Conservation (phyloP, 2,113 vertebrate genomes). For the Neotoma lepida region DNA sequence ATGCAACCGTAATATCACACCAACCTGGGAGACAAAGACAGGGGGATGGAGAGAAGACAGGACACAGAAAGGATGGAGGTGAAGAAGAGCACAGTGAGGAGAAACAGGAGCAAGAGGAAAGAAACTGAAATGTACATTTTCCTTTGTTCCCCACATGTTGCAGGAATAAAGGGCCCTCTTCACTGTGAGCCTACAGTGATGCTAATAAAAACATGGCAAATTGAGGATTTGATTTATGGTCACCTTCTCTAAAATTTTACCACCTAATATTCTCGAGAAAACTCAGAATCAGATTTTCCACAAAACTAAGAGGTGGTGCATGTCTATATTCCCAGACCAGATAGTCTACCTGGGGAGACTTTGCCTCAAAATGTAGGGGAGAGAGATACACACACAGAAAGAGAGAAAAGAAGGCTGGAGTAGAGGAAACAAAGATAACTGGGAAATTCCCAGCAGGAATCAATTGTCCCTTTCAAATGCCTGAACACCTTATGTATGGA, state of each 20-base stretch:
- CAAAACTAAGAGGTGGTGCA: neutral
- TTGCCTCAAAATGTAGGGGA: neutral
- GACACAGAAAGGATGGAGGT: accelerated
- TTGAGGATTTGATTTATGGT: neutral
- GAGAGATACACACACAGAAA: neutral
- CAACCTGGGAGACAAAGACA: neutral
- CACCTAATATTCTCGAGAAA: constrained; percentile 9
- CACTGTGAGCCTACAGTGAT: neutral
- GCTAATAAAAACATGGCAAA: neutral
- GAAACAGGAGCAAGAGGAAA: accelerated
- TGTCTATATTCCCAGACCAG: neutral
- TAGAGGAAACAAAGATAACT: neutral
- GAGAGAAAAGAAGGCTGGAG: neutral
- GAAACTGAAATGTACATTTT: neutral
- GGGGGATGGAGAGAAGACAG: accelerated
- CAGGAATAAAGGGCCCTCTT: neutral
- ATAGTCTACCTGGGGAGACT: neutral
- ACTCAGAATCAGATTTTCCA: neutral
- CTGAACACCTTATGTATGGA: neutral
- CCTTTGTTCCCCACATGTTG: neutral
- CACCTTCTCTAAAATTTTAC: neutral
- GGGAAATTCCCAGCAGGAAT: neutral
- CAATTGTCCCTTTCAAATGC: neutral
- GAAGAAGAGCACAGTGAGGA: no score
- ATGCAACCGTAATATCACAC: neutral